A percentile compares a stretch with the other conserved stretches of the same genome.
phyloP scores from a whole-genome alignment of 2,797 vertebrate genomes.

The Hozukius guyotensis region DNA sequence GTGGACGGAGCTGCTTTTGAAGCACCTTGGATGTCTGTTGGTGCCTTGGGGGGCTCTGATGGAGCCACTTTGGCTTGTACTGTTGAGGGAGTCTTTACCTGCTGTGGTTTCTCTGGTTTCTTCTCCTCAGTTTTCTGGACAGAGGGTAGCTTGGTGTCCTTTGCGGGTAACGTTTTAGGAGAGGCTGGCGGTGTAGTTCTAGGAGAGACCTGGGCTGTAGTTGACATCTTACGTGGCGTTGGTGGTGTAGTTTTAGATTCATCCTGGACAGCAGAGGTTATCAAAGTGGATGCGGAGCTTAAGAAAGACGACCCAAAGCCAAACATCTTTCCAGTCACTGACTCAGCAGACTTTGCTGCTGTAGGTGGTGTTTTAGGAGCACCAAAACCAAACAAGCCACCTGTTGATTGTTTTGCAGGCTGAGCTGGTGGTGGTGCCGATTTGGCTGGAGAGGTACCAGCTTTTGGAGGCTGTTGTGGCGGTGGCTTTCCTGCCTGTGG shows the following conservation, averaged over 20 bases:
- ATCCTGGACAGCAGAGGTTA: conserved; percentile 89
- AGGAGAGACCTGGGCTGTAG: conserved; percentile 71
- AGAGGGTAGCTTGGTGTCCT: conserved; percentile 33
- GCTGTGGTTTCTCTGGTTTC: conserved; percentile 56
- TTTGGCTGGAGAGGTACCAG: conserved; percentile 70
- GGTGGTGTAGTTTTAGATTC: conserved; percentile 76
- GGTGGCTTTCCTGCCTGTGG: background rate
- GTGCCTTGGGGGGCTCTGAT: conserved; percentile 48
- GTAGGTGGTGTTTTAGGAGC: conserved; percentile 80
- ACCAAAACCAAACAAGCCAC: conserved; percentile 73
- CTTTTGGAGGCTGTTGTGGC: conserved; percentile 39
- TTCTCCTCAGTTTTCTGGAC: conserved; percentile 56
- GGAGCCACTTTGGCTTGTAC: conserved; percentile 40
- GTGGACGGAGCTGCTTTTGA: conserved; percentile 35
- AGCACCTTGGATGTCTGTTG: conserved; percentile 61
- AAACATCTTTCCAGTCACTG: conserved; percentile 92
- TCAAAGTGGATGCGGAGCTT: conserved; percentile 93
- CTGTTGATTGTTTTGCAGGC: conserved; percentile 76
- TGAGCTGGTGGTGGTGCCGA: conserved; percentile 69
- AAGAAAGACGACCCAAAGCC: conserved; percentile 96
- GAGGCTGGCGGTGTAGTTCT: conserved; percentile 66
- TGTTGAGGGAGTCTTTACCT: conserved; percentile 30
- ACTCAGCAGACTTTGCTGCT: conserved; percentile 87
- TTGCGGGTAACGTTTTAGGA: conserved; percentile 53
- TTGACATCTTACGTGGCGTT: conserved; percentile 75